Evolutionary conservation across 2,888 invertebrate genomes (phyloP), one percentile per base, ranked within the genome.

Genomic region (Campopleginae sp.): DNA sequence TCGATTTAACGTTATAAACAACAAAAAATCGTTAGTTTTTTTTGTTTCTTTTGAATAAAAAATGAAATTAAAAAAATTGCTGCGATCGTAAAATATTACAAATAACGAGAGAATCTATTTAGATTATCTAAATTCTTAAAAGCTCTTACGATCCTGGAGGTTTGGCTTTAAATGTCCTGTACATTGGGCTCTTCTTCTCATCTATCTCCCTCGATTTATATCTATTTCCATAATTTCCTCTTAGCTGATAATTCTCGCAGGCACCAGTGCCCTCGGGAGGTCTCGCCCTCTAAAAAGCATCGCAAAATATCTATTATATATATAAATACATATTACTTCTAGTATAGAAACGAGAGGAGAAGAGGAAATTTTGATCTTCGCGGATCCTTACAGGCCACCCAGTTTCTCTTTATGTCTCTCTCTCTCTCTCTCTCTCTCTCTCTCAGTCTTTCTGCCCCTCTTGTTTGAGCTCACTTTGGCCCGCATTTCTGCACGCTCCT

Each of bases 211-310:
- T 91, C 91, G 92, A 92, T 92, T 92, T 91, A 90, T 92, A 91
- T 92, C 91, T 90, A 93, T 92, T 92, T 93, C 90, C 93, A 92
- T 93, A 93, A 93, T 93, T 93, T 92, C 91, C 92, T 92, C 91
- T 91, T 91, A 91, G 89, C 91, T 91, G 91, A 93, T 92, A 92
- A 93, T 92, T 92, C 89, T 87, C 89, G 85, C 85, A 86, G 88
- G 87, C 86, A 63, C 66, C 74, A 46, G 63, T 42, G 61, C 84
- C 82, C 77, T 80, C 76, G 66, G 86, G 65, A 74, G 66, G 66
- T 51, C 72, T 74, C 38, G 77, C 78, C 44, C 61, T 5, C 66
- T 38, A 58, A 19, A 54, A 42, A 74, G 63, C 51, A 14, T 27
- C 74, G 27, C 80, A 78, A 82, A 77, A 85, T 85, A 85, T 82